Evolutionary conservation across 2,888 invertebrate species (phyloP), one percentile per base, ranked within the genome.

Genomic region (Leptinotarsa peninsularis): DNA sequence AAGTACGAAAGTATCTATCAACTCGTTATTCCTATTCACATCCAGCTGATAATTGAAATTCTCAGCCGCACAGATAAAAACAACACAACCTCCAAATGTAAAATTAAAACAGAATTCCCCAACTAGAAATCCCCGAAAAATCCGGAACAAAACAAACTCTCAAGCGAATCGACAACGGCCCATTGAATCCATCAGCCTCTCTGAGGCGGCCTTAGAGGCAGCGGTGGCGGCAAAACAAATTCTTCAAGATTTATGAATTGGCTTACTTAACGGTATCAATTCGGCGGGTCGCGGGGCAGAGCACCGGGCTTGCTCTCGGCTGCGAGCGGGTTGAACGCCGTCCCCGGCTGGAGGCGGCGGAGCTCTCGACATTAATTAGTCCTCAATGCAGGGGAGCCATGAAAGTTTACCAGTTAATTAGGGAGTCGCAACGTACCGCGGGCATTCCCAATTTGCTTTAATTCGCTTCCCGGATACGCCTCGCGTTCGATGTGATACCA

Each of bases 381-480:
- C 85, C 87, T 86, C 87, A 85, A 86, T 87, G 87, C 86, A 83
- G 84, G 87, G 87, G 87, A 87, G 86, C 85, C 87, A 86, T 87
- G 88, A 88, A 88, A 89, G 88, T 89, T 89, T 89, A 88, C 88
- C 88, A 89, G 89, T 88, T 89, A 89, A 89, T 89, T 88, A 88
- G 88, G 86, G 85, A 86, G 85, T 85, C 86, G 83, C 84, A 83
- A 83, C 80, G 82, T 84, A 84, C 84, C 83, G 84, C 83, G 82
- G 83, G 83, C 85, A 84, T 82, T 84, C 82, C 83, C 84, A 84
- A 85, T 84, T 85, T 84, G 85, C 83, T 83, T 83, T 82, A 85
- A 85, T 85, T 84, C 83, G 79, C 75, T 75, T 72, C 71, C 60
- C 60, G 60, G 60, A 60, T 58, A 58, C 58, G 58, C 23, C 14